Evolutionary conservation across 2,888 invertebrate species (phyloP), one percentile per base, ranked within the genome.

Genomic region (Notodonta ziczac): DNA sequence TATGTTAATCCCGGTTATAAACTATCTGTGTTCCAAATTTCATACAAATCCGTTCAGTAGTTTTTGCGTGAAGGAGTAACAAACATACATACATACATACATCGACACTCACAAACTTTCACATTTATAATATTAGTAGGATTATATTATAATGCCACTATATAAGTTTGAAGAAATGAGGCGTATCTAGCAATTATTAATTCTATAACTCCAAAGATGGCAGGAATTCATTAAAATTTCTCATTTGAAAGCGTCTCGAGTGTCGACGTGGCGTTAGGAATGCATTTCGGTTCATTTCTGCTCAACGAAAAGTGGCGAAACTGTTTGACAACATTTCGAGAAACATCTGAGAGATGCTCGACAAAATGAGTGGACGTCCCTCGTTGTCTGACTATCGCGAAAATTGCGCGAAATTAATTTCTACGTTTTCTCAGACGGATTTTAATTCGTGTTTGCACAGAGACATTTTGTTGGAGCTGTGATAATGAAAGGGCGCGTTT

Each of bases 141-240:
- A n/a, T n/a, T n/a, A n/a, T n/a, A n/a, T n/a, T n/a, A 24, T 24
- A 24, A 35, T 7, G 42, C 4, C 10, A 42, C 4, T 42, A 10
- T 35, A n/a, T 46, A 46, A 5, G 10, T 24, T 24, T 24, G 24
- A 46, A 4, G 46, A n/a, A 46, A n/a, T 46, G 5, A n/a, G 46
- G 58, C 74, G 1, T 46, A 63, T 81, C 78, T 54, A 81, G 73
- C 39, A 58, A 48, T 7, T 32, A 63, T 57, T 44, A 12, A 12
- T 6, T 61, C 63, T 39, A 54, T 58, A 62, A 35, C 54, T 71
- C 67, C 68, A 61, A 74, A 80, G 81, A 82, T 76, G 68, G 75
- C 70, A 69, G 74, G 78, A 83, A 84, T 85, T 87, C 83, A 87
- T 86, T 85, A 86, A 85, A 85, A 83, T 85, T 80, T 85, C 85